Evolutionary conservation across 1,140 invertebrate genomes (phyloP), one percentile per base, ranked within the genome.

Genomic region (Lerema accius): DNA sequence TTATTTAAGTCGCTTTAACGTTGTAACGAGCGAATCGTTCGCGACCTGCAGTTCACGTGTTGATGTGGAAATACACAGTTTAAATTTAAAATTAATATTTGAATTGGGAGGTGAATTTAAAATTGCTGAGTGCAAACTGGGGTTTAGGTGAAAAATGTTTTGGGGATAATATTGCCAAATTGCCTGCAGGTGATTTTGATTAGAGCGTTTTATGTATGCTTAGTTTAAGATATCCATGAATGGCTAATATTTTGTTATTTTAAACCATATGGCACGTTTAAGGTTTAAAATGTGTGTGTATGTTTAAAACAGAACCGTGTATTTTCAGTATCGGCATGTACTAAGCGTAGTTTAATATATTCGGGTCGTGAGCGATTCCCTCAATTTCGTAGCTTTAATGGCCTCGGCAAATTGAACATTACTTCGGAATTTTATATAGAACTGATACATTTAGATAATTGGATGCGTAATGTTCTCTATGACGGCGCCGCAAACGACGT

Each of bases 1-100:
- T 42, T 42, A 42, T 55, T 42, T 55, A 55, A 55, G 51, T 55
- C 51, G 51, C 51, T 55, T 55, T 55, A 55, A 32, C 19, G 28
- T 0, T 49, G 19, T 55, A 55, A 55, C 28, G 50, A 40, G 17
- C 11, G 17, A 53, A 55, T 39, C 17, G 14, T 19, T 55, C 51
- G 13, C 39, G 26, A 13, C 51, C 15, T 6, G 19, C 39, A 11
- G 11, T 7, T 3, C 32, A 39, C 32, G 32, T 17, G 17, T 42
- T 55, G 35, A 4, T 32, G 1, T 32, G 28, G 1, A 9, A 32
- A 32, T 32, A 32, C 9, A 32, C 9, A 9, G 28, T 7, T 32
- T 9, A 3, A n/a, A n/a, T n/a, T n/a, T n/a, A n/a, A n/a, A n/a
- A n/a, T n/a, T n/a, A n/a, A n/a, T n/a, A n/a, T n/a, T n/a, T n/a